Conservation (phyloP, 23 tunicate genomes). For the Corella eumyota region DNA sequence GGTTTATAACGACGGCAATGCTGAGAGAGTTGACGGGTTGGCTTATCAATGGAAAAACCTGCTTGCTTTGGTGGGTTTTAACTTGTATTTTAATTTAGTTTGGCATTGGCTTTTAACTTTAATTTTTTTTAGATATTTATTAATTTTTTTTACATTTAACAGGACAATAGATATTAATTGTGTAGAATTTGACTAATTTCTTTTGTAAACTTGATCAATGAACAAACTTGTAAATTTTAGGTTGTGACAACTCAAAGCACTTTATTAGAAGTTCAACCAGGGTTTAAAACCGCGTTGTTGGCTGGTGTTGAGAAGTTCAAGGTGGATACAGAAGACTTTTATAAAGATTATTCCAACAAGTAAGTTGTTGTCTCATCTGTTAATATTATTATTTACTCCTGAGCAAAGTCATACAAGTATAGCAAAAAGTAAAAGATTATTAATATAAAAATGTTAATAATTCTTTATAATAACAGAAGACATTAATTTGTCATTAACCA, state of each 20-base stretch:
- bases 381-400: no score
- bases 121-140: not conserved
- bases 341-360: slow-evolving; percentile 77
- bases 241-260: slow-evolving; percentile 75
- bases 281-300: slow-evolving; percentile 71
- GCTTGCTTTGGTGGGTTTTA: slow-evolving; percentile 29
- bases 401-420: not conserved
- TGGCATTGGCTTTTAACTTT: not conserved
- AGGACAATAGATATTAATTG: no score
- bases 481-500: no score
- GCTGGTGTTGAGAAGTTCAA: slow-evolving; percentile 88
- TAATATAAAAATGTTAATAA: no score
- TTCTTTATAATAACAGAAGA: no score
- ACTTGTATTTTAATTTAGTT: not conserved
- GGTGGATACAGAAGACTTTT: slow-evolving; percentile 73
- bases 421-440: not conserved
- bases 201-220: no score
- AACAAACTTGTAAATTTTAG: no score
- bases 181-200: no score
- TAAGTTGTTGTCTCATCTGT: slow-evolving; percentile 5
- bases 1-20: slow-evolving; percentile 81
- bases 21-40: slow-evolving; percentile 86
- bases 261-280: slow-evolving; percentile 80
- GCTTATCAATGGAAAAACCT: slow-evolving; percentile 95
- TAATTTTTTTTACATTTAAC: no score